These are phyloP conservation scores for Drosophila stalkeri DNA, from an alignment of 2,888 invertebrate species.

Conservation along the genomic window DNA sequence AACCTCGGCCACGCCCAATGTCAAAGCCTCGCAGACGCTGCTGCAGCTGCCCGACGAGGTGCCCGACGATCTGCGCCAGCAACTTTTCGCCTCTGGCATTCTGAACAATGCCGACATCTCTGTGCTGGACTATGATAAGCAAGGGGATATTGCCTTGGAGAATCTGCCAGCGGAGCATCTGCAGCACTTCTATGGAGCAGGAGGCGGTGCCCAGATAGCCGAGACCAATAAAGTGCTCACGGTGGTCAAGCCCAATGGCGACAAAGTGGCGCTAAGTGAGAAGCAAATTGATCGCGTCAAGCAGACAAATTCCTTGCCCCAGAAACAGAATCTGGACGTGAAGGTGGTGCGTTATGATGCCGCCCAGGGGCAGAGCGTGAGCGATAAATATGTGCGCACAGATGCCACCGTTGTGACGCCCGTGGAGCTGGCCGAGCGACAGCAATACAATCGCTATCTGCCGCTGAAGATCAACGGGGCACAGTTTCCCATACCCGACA, in stretches of 20 bases:
- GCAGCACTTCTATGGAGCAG: conserved; percentile 94
- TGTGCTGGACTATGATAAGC: conserved; percentile 94
- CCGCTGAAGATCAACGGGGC: conserved; percentile 94
- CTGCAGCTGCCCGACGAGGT: conserved; percentile 93
- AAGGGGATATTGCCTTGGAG: conserved; percentile 93
- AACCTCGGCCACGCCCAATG: conserved; percentile 48
- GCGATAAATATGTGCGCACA: conserved; percentile 89
- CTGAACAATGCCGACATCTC: conserved; percentile 95
- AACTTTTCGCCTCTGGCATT: conserved; percentile 93
- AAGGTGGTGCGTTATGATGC: conserved; percentile 94
- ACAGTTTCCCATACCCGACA: conserved; percentile 93
- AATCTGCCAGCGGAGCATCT: conserved; percentile 93
- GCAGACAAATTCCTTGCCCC: conserved; percentile 79
- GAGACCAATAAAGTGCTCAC: conserved; percentile 90
- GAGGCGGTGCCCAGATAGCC: conserved; percentile 90
- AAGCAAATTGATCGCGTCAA: conserved; percentile 87
- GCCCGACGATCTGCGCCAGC: conserved; percentile 93
- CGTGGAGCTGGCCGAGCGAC: conserved; percentile 90
- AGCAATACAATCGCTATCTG: conserved; percentile 93
- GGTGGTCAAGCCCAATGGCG: conserved; percentile 88
- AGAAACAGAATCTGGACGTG: conserved; percentile 90
- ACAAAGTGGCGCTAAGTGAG: conserved; percentile 86
- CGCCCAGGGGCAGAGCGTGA: conserved; percentile 90
- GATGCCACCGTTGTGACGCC: conserved; percentile 91
- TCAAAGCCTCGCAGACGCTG: conserved; percentile 74